Evolutionary conservation across 2,797 vertebrate species (phyloP).

Genomic region (Clamator glandarius): DNA sequence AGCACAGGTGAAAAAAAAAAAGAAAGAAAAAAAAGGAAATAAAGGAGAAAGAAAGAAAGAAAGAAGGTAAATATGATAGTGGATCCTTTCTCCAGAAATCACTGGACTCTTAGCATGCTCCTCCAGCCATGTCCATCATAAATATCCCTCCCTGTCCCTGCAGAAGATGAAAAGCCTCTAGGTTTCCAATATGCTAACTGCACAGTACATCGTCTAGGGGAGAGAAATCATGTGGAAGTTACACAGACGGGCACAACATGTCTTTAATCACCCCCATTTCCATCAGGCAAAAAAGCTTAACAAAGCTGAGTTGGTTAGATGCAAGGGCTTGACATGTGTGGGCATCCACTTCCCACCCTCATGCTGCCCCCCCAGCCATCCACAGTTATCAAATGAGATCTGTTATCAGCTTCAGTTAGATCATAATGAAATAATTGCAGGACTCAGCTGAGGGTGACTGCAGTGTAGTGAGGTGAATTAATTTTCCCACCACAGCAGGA

Average conservation of each 20-base stretch:
- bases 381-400: constrained; percentile 35
- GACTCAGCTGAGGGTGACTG: constrained; percentile 51
- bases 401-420: constrained; percentile 66
- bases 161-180: constrained; percentile 13
- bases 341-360: constrained; percentile 17
- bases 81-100: constrained; percentile 60
- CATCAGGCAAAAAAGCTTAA: constrained; percentile 41
- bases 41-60: accelerated
- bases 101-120: constrained; percentile 38
- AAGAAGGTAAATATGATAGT: constrained; percentile 37
- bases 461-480: constrained; percentile 37
- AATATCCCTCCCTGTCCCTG: neutral
- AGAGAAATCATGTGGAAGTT: constrained; percentile 55
- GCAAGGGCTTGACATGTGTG: constrained; percentile 16
- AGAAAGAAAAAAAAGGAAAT: accelerated
- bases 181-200: constrained; percentile 67
- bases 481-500: constrained; percentile 30
- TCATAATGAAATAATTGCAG: constrained; percentile 71
- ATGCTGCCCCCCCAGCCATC: constrained; percentile 16
- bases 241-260: constrained; percentile 55
- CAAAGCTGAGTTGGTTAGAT: neutral
- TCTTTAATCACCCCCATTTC: constrained; percentile 59
- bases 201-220: neutral
- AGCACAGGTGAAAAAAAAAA: constrained; percentile 78
- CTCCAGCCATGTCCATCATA: constrained; percentile 38